These are phyloP conservation scores for Notodonta dromedarius DNA, from an alignment of 2,888 invertebrate species.

Conservation along the genomic window DNA sequence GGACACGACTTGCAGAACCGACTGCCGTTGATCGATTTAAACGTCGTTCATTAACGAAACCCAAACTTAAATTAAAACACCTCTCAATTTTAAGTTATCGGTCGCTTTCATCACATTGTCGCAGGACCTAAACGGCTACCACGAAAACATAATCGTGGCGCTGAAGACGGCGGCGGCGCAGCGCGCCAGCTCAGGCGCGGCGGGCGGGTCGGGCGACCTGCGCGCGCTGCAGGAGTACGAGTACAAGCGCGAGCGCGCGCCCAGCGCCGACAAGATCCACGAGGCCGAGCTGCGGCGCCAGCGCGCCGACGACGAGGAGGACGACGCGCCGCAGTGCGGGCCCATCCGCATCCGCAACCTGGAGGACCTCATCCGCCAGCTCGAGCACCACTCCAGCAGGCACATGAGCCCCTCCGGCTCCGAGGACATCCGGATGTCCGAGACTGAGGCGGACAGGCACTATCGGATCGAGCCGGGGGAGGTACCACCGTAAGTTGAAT, in stretches of 20 bases:
- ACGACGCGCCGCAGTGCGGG: slow-evolving; percentile 91
- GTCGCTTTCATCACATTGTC: slow-evolving; percentile 61
- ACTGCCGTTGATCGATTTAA: too few species aligned
- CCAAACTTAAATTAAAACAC: too few species aligned
- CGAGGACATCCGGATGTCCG: slow-evolving; percentile 94
- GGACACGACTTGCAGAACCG: too few species aligned
- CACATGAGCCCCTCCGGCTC: slow-evolving; percentile 97
- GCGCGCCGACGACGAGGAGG: slow-evolving; percentile 85
- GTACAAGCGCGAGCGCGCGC: slow-evolving; percentile 85
- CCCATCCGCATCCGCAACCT: slow-evolving; percentile 95
- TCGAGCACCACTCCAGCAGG: slow-evolving; percentile 93
- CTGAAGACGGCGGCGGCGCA: slow-evolving; percentile 92
- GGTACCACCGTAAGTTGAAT: slow-evolving; percentile 71
- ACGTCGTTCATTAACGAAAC: too few species aligned
- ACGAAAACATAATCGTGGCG: slow-evolving; percentile 96
- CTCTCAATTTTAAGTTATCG: background rate
- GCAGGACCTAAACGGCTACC: slow-evolving; percentile 96
- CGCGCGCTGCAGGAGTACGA: slow-evolving; percentile 80
- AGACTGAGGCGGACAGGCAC: slow-evolving; percentile 94
- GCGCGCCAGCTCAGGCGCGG: slow-evolving; percentile 77
- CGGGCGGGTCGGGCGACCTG: slow-evolving; percentile 73
- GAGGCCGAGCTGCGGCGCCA: slow-evolving; percentile 86
- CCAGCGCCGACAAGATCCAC: slow-evolving; percentile 90
- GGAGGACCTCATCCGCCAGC: slow-evolving; percentile 94
- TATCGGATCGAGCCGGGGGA: slow-evolving; percentile 89